Base-by-base conservation (phyloP, 2,888 invertebrate species). In the Drosophila prolongata region DNA sequence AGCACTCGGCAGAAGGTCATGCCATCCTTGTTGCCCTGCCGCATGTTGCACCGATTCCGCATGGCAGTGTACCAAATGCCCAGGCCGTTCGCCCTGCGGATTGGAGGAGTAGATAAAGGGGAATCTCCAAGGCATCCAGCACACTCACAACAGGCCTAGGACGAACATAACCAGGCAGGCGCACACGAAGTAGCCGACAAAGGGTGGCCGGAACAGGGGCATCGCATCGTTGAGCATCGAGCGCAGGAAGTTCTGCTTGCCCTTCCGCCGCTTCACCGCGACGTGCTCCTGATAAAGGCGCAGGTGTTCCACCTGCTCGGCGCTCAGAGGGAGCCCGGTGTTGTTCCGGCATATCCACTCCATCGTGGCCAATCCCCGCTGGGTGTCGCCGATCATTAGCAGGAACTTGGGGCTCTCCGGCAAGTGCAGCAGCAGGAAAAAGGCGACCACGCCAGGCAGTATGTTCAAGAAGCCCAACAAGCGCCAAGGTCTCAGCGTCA, bases 321-420 rank as follows among this genome's bases (percentile, higher is more conserved):
- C 5, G 24, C 1, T 77, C 0, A 84, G 57, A 0, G 67, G 46
- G 0, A 13, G 53, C 0, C 80, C 80, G 0, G 68, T 84, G 13
- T 82, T 80, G 52, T 76, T 79, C 1, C n/a, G 13, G 30, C 77
- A 67, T 1, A 86, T 59, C 79, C 78, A 77, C 19, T 87, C 61
- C 74, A 87, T 72, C 4, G 60, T 74, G 0, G 50, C 64, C n/a
- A 77, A 10, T 0, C 64, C 86, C 35, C 64, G 46, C 8, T 60
- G 35, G 0, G 60, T 60, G 1, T 78, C 73, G 2, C 79, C 79
- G 14, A 78, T 67, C 59, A 75, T 75, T 0, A 85, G 56, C 1
- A 87, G 55, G 46, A 81, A 88, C 34, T 79, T 83, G 1, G 88
- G 88, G 47, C 87, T 87, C 49, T 87, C 87, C 0, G 88, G 88